Evolutionary conservation across 1,140 invertebrate genomes (phyloP).

Genomic region (Orchesella cincta): DNA sequence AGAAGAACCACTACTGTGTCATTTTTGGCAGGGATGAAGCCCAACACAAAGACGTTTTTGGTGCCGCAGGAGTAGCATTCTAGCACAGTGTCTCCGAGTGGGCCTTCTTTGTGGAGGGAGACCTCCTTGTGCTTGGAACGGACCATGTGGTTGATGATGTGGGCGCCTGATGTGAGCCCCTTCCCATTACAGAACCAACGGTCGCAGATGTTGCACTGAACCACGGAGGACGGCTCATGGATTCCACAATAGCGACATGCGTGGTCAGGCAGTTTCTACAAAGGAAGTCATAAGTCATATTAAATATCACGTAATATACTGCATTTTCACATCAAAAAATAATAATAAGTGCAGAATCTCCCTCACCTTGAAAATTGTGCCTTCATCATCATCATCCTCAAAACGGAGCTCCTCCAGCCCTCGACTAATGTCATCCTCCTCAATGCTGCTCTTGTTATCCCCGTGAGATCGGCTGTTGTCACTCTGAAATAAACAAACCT

Average conservation of each 20-base stretch:
- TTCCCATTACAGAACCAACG: slow-evolving; percentile 99
- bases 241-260: slow-evolving; percentile 99
- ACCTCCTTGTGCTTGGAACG: slow-evolving; percentile 98
- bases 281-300: too few relatives aligned
- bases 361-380: slow-evolving; percentile 76
- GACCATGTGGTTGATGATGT: slow-evolving; percentile 98
- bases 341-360: too few relatives aligned
- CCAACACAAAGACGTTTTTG: slow-evolving; percentile 95
- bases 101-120: slow-evolving; percentile 94
- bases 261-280: slow-evolving; percentile 82
- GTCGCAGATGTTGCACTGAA: slow-evolving; percentile 97
- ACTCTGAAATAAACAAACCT: neutral
- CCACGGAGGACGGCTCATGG: slow-evolving; percentile 95
- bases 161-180: slow-evolving; percentile 96
- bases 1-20: slow-evolving; percentile 98
- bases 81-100: slow-evolving; percentile 93
- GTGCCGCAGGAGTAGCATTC: slow-evolving; percentile 99
- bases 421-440: slow-evolving; percentile 68
- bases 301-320: neutral
- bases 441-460: neutral
- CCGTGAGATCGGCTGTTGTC: neutral
- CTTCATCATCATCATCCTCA: slow-evolving; percentile 82
- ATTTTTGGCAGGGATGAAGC: slow-evolving; percentile 98
- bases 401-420: slow-evolving; percentile 80
- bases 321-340: slow-evolving; percentile 42